These are phyloP conservation scores for Hemibagrus guttatus DNA, from an alignment of 2,797 vertebrate genomes.

Conservation along the genomic window DNA sequence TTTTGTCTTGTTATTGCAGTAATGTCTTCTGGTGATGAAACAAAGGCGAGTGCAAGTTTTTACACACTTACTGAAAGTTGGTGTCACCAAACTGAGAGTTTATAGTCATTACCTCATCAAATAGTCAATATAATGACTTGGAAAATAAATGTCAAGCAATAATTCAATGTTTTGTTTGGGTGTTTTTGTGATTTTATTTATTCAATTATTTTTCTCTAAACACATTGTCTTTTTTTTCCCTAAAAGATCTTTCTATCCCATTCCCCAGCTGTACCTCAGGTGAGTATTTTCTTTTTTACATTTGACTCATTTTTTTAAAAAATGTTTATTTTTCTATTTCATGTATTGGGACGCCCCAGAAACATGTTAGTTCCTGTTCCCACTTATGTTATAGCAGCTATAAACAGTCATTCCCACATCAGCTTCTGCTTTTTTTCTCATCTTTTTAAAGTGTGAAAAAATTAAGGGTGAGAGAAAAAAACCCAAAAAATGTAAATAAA, in stretches of 20 bases:
- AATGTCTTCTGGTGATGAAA: neutral
- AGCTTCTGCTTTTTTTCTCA: neutral
- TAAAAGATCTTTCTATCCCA: neutral
- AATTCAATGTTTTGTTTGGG: neutral
- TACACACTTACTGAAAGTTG: neutral
- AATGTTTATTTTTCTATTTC: neutral
- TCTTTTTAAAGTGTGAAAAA: neutral
- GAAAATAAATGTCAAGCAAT: neutral
- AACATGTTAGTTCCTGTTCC: neutral
- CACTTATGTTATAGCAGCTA: neutral
- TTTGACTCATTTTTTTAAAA: no score
- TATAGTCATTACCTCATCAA: neutral
- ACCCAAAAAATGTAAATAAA: no score
- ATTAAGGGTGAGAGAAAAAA: no score
- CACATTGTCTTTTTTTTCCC: neutral
- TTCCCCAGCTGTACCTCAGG: neutral
- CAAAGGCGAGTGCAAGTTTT: neutral
- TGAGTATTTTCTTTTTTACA: neutral
- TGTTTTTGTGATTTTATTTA: neutral
- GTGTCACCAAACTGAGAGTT: neutral
- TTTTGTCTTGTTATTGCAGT: no score
- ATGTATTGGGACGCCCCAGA: neutral
- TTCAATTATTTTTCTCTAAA: neutral
- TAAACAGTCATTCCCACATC: neutral
- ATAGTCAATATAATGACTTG: neutral